Evolutionary conservation across 2,888 invertebrate genomes (phyloP).

Genomic region (Drosophila neutralis): DNA sequence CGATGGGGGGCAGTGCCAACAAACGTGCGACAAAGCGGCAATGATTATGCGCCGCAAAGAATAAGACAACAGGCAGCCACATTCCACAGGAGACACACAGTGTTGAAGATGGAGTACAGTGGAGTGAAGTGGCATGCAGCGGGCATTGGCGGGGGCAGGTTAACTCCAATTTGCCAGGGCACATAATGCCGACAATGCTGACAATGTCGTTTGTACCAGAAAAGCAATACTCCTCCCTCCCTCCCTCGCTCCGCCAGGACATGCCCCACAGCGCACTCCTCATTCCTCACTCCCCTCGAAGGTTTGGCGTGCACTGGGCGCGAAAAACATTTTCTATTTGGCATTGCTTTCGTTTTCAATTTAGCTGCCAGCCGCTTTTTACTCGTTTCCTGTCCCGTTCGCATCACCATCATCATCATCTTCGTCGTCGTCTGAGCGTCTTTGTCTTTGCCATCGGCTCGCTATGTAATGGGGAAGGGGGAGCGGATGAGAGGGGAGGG

Average conservation of each 20-base stretch:
- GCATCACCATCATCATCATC: constrained; percentile 19
- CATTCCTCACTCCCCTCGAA: neutral
- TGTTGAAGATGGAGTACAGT: neutral
- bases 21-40: constrained; percentile 79
- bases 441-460: constrained; percentile 43
- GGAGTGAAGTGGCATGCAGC: neutral
- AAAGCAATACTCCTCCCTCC: neutral
- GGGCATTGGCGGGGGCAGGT: constrained; percentile 47
- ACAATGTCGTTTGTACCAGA: constrained; percentile 68
- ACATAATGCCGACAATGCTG: constrained; percentile 79
- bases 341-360: constrained; percentile 79
- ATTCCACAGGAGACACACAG: constrained; percentile 19
- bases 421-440: constrained; percentile 3
- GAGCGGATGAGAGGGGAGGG: neutral
- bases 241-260: neutral
- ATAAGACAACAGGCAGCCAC: constrained; percentile 64
- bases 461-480: neutral
- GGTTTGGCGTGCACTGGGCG: constrained; percentile 33
- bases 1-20: constrained; percentile 21
- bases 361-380: constrained; percentile 55
- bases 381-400: constrained; percentile 16
- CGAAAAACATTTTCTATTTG: constrained; percentile 75
- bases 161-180: constrained; percentile 73
- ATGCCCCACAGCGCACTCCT: neutral
- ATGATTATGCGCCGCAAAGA: constrained; percentile 70